Conservation (phyloP, 2,113 vertebrate genomes). For the Propithecus coquereli region DNA sequence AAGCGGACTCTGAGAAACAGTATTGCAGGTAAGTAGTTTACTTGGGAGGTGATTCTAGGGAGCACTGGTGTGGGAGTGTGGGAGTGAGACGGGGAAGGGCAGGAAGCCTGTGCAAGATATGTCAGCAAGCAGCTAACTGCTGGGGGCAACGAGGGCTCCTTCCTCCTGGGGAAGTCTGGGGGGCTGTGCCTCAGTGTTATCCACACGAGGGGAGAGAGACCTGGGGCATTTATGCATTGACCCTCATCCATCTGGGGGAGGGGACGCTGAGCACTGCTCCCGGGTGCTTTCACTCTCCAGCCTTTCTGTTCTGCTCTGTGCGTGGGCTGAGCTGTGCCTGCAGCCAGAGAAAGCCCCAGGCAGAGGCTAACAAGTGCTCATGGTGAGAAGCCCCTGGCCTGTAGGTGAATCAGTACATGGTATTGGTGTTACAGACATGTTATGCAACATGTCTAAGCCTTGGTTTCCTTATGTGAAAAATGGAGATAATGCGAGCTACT, state of each 20-base stretch:
- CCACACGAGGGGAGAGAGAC: background rate
- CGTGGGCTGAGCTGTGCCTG: background rate
- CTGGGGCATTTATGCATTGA: background rate
- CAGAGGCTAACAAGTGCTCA: background rate
- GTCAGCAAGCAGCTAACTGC: background rate
- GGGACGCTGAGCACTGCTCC: background rate
- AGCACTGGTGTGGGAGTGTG: background rate
- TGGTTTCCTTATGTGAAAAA: background rate
- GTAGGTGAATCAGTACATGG: too few species aligned
- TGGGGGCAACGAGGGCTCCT: background rate
- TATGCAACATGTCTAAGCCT: background rate
- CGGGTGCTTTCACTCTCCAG: background rate
- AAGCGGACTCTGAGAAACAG: background rate
- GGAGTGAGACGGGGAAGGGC: background rate
- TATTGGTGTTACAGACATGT: background rate
- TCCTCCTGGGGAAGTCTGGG: background rate
- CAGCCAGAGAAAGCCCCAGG: background rate
- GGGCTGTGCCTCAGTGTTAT: background rate
- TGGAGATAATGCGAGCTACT: background rate
- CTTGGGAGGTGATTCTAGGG: background rate
- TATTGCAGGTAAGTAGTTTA: background rate
- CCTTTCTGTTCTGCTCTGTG: background rate
- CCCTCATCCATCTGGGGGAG: background rate
- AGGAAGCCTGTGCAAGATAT: background rate
- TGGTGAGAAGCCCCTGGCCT: background rate